phyloP scores from a whole-genome alignment of 2,797 vertebrate species.

The Fistularia commersonii region DNA sequence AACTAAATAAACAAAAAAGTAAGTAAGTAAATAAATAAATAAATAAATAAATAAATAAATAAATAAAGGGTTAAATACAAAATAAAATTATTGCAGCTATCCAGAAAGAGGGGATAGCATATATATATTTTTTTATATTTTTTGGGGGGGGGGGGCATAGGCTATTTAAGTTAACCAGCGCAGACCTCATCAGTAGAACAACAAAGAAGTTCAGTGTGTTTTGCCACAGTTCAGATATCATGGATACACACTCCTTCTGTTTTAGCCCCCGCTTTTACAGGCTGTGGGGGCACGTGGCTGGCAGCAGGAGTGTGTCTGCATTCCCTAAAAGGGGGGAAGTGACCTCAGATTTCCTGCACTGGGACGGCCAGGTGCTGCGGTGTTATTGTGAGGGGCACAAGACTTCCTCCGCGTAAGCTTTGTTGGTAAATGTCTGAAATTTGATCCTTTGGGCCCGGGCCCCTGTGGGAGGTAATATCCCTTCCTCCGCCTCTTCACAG shows the following conservation, averaged over 20 bases:
- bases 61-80: too few species aligned
- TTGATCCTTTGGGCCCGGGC: conserved; percentile 48
- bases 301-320: conserved; percentile 56
- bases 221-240: too few species aligned
- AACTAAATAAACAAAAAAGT: too few species aligned
- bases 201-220: too few species aligned
- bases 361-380: conserved; percentile 69
- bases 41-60: too few species aligned
- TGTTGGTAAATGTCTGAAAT: conserved; percentile 72
- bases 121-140: too few species aligned
- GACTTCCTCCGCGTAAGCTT: conserved; percentile 66
- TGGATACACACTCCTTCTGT: background rate
- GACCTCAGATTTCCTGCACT: conserved; percentile 73
- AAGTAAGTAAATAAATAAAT: too few species aligned
- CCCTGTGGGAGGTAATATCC: conserved; percentile 51
- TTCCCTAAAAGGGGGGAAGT: conserved; percentile 67
- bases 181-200: too few species aligned
- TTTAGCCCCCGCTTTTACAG: conserved; percentile 11
- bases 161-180: too few species aligned
- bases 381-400: conserved; percentile 59
- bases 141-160: too few species aligned
- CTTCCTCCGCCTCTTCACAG: conserved; percentile 17
- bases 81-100: too few species aligned
- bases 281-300: conserved; percentile 54
- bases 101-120: too few species aligned